Base-by-base conservation (phyloP, 2,888 invertebrate species). In the Netelia virgata region DNA sequence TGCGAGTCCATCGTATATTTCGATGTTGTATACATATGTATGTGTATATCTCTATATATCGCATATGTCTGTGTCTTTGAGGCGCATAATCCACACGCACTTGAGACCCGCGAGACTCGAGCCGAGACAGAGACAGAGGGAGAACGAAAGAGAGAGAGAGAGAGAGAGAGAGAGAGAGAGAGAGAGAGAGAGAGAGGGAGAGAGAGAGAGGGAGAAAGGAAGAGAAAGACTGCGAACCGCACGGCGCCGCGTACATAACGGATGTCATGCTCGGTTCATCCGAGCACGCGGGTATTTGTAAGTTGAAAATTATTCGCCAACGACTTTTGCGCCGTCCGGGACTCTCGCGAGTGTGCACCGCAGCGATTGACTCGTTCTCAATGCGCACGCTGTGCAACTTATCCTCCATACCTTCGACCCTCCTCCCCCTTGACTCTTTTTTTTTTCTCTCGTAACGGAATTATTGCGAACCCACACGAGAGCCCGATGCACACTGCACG, bases 211-310 rank as follows among this genome's bases (percentile, higher is more conserved):
- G 16, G 50, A 47, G 72, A 80, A 70, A 47, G 28, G 36, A 28
- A 18, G 50, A 55, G 72, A 80, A 70, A 47, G 76, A 82, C 78
- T 70, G 84, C 74, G 81, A 82, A 66, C 64, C 64, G 68, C 81
- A 81, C 81, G 86, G 80, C 84, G 82, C 85, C 83, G 84, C 86
- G 83, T 84, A 84, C 86, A 86, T 87, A 87, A 87, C 86, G 86
- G 83, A 87, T 86, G 84, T 87, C 87, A 86, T 87, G 84, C 82
- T 87, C 82, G 75, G 82, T 87, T 84, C 82, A 80, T 80, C 83
- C 82, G 84, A 84, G 74, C 79, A 74, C 83, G 86, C 85, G 85
- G 85, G 85, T 85, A 87, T 87, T 87, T 86, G 84, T 83, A 86
- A 86, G 85, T 83, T 81, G 85, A 83, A 85, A 85, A 86, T 86